Percentiles rank a stretch among this genome's conserved stretches.
These are phyloP conservation scores for Drymodes brunneopygia DNA, from an alignment of 2,113 vertebrate genomes.

Conservation along the genomic window DNA sequence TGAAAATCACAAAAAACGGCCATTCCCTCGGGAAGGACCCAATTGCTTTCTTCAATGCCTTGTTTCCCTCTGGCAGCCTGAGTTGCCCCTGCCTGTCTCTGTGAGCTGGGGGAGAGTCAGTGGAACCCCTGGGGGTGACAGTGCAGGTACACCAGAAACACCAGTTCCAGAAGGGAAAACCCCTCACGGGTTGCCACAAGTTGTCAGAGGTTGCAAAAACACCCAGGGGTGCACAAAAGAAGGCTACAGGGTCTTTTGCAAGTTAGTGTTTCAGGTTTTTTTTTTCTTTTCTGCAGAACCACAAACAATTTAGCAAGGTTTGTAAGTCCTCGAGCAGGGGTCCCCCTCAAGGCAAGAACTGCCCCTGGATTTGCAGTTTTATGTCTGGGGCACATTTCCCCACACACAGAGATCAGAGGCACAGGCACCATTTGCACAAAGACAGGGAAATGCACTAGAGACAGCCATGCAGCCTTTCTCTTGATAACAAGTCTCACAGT, in stretches of 20 bases:
- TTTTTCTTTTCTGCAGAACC: neutral
- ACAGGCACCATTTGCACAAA: neutral
- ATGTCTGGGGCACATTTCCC: neutral
- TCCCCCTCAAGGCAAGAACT: neutral
- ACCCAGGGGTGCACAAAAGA: accelerated
- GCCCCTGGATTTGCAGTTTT: neutral
- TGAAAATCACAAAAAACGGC: neutral
- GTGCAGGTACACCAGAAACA: neutral
- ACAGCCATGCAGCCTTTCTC: neutral
- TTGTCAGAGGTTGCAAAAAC: neutral
- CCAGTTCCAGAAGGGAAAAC: neutral
- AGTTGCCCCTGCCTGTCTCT: neutral
- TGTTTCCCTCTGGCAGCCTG: neutral
- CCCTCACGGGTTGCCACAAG: accelerated
- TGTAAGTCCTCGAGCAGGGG: neutral
- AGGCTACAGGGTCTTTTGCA: neutral
- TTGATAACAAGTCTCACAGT: neutral
- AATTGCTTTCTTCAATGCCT: neutral
- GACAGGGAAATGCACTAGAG: neutral
- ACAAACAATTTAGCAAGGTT: neutral
- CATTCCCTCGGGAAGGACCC: neutral
- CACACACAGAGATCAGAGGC: accelerated
- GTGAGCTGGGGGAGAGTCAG: neutral
- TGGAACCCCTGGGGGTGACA: accelerated
- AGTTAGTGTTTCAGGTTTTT: neutral